These are phyloP conservation scores for Diloba caeruleocephala DNA, from an alignment of 2,888 invertebrate species.

Conservation along the genomic window DNA sequence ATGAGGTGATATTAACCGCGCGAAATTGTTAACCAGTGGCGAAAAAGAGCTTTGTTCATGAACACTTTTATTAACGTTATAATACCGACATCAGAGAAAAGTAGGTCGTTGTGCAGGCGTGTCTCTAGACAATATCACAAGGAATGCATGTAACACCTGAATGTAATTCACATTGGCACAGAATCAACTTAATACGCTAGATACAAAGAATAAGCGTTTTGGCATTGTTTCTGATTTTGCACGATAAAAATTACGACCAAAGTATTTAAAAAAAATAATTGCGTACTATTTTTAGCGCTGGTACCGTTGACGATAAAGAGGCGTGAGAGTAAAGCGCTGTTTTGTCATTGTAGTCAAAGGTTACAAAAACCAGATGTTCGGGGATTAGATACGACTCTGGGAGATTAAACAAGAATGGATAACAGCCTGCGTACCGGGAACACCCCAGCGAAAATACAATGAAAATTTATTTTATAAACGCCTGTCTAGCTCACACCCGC, in stretches of 20 bases:
- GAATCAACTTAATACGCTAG: slow-evolving; percentile 56
- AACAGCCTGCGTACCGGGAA: slow-evolving; percentile 63
- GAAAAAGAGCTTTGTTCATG: slow-evolving; percentile 51
- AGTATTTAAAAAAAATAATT: slow-evolving; percentile 9
- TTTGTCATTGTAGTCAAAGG: slow-evolving; percentile 42
- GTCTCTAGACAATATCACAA: slow-evolving; percentile 39
- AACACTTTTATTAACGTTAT: slow-evolving; percentile 41
- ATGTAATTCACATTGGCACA: slow-evolving; percentile 67
- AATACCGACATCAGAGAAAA: slow-evolving; percentile 27
- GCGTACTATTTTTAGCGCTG: slow-evolving; percentile 13
- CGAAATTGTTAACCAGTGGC: slow-evolving; percentile 64
- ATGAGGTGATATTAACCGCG: slow-evolving; percentile 72
- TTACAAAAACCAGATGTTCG: slow-evolving; percentile 63
- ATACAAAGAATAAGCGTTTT: slow-evolving; percentile 38
- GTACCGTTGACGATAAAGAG: slow-evolving; percentile 11
- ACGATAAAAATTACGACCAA: slow-evolving; percentile 24
- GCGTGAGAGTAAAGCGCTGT: slow-evolving; percentile 24
- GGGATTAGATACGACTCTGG: slow-evolving; percentile 65
- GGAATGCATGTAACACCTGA: slow-evolving; percentile 51
- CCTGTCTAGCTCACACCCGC: slow-evolving; percentile 58
- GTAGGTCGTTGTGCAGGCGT: slow-evolving; percentile 37
- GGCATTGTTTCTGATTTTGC: slow-evolving; percentile 37
- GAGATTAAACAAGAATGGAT: slow-evolving; percentile 72
- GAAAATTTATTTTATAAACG: slow-evolving; percentile 77
- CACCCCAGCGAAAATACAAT: slow-evolving; percentile 63